These are phyloP conservation scores for Amniataba percoides DNA, from an alignment of 2,797 vertebrate species.

Conservation along the genomic window DNA sequence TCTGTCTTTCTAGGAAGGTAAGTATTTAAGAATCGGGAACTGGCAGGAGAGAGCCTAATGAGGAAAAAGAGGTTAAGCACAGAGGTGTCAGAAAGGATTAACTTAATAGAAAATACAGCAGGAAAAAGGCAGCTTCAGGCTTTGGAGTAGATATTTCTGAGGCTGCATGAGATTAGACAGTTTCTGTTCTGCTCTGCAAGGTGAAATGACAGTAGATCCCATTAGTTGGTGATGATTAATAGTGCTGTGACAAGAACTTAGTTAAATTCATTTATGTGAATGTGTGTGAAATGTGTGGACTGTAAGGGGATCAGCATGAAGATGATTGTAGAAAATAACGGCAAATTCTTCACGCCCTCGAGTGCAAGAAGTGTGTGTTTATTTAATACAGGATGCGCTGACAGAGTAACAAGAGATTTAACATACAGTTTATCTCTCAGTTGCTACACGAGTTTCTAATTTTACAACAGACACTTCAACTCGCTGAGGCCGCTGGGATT, in stretches of 20 bases:
- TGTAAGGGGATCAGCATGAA: constrained; percentile 55
- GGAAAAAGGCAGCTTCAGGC: constrained; percentile 62
- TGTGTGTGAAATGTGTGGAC: constrained; percentile 36
- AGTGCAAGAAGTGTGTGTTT: constrained; percentile 34
- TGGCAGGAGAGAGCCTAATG: constrained; percentile 65
- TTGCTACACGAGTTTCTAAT: constrained; percentile 4
- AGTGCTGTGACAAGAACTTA: constrained; percentile 64
- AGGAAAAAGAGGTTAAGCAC: constrained; percentile 73
- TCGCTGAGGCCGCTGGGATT: constrained; percentile 13
- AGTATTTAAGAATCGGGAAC: constrained; percentile 62
- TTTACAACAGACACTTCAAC: constrained; percentile 16
- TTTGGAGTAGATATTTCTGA: constrained; percentile 66
- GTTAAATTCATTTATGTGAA: constrained; percentile 57
- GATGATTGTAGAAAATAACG: constrained; percentile 46
- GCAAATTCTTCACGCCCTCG: constrained; percentile 19
- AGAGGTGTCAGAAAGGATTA: constrained; percentile 77
- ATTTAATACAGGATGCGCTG: constrained; percentile 29
- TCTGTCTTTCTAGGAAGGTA: constrained; percentile 59
- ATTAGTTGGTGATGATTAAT: constrained; percentile 73
- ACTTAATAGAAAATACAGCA: constrained; percentile 65
- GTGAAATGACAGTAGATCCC: constrained; percentile 76
- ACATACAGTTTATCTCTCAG: background rate
- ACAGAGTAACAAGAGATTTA: constrained; percentile 7
- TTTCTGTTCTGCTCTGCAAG: constrained; percentile 72
- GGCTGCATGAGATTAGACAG: constrained; percentile 67